These are phyloP conservation scores for Psammodynastes pulverulentus DNA, from an alignment of 2,113 vertebrate genomes.

Conservation along the genomic window DNA sequence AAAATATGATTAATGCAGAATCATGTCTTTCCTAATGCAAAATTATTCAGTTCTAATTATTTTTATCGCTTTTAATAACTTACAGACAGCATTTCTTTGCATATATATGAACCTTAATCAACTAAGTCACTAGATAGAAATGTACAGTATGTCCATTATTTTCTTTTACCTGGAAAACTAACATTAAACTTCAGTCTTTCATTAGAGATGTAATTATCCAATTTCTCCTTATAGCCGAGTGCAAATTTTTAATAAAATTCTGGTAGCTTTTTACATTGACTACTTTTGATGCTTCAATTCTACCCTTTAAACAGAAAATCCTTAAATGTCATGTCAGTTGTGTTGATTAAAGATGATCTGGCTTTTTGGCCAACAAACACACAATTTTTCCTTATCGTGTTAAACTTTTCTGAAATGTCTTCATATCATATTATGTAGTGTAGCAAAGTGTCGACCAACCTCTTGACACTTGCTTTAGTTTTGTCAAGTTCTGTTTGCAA, in stretches of 20 bases:
- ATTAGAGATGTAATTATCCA: background rate
- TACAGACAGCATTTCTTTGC: background rate
- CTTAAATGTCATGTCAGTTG: background rate
- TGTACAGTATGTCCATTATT: background rate
- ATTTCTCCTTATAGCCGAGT: background rate
- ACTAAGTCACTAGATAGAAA: background rate
- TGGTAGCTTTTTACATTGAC: background rate
- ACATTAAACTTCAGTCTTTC: background rate
- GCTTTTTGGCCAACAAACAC: conserved; percentile 5
- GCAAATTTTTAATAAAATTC: background rate
- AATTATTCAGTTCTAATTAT: background rate
- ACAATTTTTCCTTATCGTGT: background rate
- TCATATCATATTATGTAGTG: conserved; percentile 42
- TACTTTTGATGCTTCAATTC: background rate
- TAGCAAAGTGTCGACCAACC: conserved; percentile 58
- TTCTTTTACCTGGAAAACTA: background rate
- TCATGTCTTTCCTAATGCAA: background rate
- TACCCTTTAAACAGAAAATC: background rate
- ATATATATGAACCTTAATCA: background rate
- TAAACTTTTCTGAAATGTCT: conserved; percentile 51
- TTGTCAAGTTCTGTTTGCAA: conserved; percentile 64
- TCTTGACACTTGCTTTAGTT: conserved; percentile 61
- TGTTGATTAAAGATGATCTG: conserved; percentile 30
- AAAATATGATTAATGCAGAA: background rate
- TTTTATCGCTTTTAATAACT: background rate